phyloP scores from a whole-genome alignment of 2,113 vertebrate genomes.

The Marmota flaviventris region DNA sequence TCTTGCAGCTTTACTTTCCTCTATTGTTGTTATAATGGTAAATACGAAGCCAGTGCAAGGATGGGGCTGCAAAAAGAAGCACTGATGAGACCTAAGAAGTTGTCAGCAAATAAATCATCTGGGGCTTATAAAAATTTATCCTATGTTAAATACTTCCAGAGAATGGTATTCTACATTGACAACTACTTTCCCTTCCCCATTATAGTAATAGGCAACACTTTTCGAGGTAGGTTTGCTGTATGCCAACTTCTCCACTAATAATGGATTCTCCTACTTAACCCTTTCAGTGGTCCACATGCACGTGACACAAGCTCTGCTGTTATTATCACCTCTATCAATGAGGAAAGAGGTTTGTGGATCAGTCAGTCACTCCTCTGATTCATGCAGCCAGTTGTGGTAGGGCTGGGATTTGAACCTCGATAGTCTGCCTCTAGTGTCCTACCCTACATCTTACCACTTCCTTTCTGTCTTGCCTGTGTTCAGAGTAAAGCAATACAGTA shows the following conservation, averaged over 20 bases:
- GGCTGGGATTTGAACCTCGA: not conserved
- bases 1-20: not conserved
- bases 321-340: not conserved
- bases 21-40: not conserved
- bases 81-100: not conserved
- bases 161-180: not conserved
- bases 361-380: not conserved
- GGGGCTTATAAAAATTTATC: not conserved
- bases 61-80: not conserved
- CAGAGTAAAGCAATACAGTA: not conserved
- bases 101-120: slow-evolving; percentile 13
- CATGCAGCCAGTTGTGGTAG: not conserved
- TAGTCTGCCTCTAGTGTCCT: too few species aligned
- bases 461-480: not conserved
- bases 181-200: not conserved
- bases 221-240: not conserved
- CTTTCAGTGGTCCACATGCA: not conserved
- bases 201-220: not conserved
- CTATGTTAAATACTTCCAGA: slow-evolving; percentile 1
- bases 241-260: not conserved
- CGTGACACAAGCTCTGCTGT: not conserved
- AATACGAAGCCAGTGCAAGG: slow-evolving; percentile 8
- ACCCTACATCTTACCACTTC: not conserved
- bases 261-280: not conserved
- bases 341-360: not conserved